Conservation (phyloP, 2,888 invertebrate genomes). For the Zhuqinia jingwanae region DNA sequence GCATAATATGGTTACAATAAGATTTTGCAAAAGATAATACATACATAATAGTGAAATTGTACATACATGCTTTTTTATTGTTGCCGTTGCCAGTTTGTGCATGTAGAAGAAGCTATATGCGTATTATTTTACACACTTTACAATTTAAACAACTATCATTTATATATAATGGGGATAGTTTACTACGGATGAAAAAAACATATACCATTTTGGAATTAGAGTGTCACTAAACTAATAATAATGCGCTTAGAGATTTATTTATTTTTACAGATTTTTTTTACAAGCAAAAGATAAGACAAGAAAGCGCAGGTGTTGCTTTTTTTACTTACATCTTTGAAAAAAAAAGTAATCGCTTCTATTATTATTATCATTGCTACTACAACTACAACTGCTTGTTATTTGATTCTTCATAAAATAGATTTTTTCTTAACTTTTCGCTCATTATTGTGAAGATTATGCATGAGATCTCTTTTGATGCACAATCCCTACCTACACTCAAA, state of each 20-base stretch:
- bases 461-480: conserved; percentile 8
- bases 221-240: conserved; percentile 38
- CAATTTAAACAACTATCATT: not conserved
- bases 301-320: conserved; percentile 35
- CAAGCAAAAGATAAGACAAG: no score
- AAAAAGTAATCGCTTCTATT: not conserved
- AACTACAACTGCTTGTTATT: no score
- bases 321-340: not conserved
- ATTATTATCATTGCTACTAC: not conserved
- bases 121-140: no score
- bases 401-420: no score
- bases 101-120: no score
- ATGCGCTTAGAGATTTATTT: conserved; percentile 10
- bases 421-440: conserved; percentile 3
- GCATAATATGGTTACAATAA: conserved; percentile 34
- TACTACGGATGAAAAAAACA: conserved; percentile 8
- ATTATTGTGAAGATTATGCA: conserved; percentile 25
- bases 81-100: no score
- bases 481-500: no score
- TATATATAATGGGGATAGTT: conserved; percentile 7
- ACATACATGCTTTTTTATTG: no score
- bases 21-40: conserved; percentile 38
- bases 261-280: no score
- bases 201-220: conserved; percentile 40
- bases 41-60: no score